These are phyloP conservation scores for Belgica antarctica DNA, from an alignment of 2,888 invertebrate genomes.

Conservation along the genomic window DNA sequence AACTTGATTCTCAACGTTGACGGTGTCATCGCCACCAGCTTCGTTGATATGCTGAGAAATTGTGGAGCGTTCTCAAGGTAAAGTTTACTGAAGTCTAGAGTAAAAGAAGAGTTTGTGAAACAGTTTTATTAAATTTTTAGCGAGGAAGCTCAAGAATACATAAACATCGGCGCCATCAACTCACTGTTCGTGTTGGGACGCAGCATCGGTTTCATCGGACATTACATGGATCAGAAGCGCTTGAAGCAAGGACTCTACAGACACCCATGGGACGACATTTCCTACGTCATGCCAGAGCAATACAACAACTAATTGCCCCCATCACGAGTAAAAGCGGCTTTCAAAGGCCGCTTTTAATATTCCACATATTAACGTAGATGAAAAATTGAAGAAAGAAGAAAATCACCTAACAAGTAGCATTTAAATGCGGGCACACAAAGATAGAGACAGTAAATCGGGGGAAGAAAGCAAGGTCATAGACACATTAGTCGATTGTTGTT, in stretches of 20 bases:
- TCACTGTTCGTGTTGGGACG: conserved; percentile 97
- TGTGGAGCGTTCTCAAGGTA: conserved; percentile 91
- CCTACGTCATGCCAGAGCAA: conserved; percentile 55
- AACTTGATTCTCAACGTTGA: conserved; percentile 99
- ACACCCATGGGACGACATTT: conserved; percentile 99
- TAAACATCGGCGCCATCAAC: conserved; percentile 96
- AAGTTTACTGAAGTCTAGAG: conserved; percentile 47
- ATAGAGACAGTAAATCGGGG: too few species aligned
- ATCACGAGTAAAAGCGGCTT: neutral
- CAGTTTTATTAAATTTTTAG: conserved; percentile 53
- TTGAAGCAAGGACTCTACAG: conserved; percentile 98
- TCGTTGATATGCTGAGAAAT: conserved; percentile 93
- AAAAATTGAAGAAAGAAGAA: neutral
- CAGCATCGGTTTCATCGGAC: conserved; percentile 97
- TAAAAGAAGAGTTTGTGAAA: neutral
- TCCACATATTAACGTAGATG: neutral
- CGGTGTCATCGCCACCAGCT: conserved; percentile 95
- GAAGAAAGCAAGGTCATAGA: too few species aligned
- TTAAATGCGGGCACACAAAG: neutral
- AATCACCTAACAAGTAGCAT: conserved; percentile 17
- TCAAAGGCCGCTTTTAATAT: too few species aligned
- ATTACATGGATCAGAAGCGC: conserved; percentile 97
- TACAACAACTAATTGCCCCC: conserved; percentile 46
- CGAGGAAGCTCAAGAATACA: conserved; percentile 96
- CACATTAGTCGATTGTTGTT: too few species aligned